These are phyloP conservation scores for Pseudomyrmex sp. DNA, from an alignment of 1,140 invertebrate genomes.

Conservation along the genomic window DNA sequence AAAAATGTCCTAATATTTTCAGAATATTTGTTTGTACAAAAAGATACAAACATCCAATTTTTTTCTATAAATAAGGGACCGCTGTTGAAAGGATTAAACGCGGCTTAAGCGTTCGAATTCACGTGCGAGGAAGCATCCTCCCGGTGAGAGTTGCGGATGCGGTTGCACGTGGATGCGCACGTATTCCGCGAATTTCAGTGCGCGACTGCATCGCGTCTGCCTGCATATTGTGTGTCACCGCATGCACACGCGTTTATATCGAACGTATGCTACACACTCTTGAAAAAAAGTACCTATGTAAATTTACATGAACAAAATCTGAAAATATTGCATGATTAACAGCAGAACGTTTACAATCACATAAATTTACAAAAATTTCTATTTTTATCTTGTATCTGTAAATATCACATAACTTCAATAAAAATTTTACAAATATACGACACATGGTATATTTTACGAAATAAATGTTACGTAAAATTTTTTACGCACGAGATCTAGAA, in stretches of 20 bases:
- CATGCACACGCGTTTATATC: conserved; percentile 57
- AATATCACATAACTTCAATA: too few species aligned
- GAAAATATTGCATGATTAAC: too few species aligned
- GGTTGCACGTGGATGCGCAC: conserved; percentile 21
- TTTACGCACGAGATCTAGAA: too few species aligned
- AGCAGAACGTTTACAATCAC: too few species aligned
- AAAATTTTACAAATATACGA: too few species aligned
- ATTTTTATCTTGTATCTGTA: too few species aligned
- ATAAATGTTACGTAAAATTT: too few species aligned
- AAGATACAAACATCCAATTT: not conserved
- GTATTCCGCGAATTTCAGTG: conserved; percentile 55
- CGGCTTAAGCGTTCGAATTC: conserved; percentile 1
- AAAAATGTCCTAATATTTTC: not conserved
- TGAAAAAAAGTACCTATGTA: too few species aligned
- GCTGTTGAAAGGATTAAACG: conserved; percentile 20
- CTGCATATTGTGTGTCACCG: conserved; percentile 52
- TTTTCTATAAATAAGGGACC: not conserved
- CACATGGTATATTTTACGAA: too few species aligned
- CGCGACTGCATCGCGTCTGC: conserved; percentile 36
- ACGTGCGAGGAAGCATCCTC: conserved; percentile 14
- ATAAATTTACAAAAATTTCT: too few species aligned
- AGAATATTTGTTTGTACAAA: not conserved
- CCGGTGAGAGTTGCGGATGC: conserved; percentile 17
- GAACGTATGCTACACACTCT: conserved; percentile 1
- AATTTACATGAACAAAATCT: too few species aligned